Base-by-base conservation (phyloP, 2,888 invertebrate genomes). In the Cantharis rustica region DNA sequence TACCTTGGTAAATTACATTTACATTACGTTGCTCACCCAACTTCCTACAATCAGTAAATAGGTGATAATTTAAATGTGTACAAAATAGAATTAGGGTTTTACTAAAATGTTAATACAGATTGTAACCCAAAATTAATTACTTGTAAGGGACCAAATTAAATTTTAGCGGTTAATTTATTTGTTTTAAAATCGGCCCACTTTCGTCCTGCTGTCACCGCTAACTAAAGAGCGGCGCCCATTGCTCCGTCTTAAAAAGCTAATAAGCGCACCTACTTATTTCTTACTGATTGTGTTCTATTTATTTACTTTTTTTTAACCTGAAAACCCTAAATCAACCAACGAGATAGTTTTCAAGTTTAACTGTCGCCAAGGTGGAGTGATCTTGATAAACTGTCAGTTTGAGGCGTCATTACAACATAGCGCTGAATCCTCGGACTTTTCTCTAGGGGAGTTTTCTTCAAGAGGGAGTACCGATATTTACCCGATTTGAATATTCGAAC, bases 1-100 rank as follows among this genome's bases (percentile, higher is more conserved):
- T 84, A 1, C 88, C 87, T 69, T 87, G 87, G 82, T 90, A 91
- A 75, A 85, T 85, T 3, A 86, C 86, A 3, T 84, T 79, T 1
- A 87, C 83, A 20, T 83, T 81, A 5, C 75, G 79, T 88, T 89
- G 1, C 83, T 80, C 13, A 83, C 83, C 75, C 13, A 72, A 73
- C 62, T 73, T 78, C 23, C 78, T 78, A 69, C 9, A 77, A 72
- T 27, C 13, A 71, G 47, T 15, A 27, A 47, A 47, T 47, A 47
- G 47, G 47, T 47, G 47, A 47, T 47, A 47, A 47, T 47, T 47
- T 47, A 47, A 47, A 47, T 47, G 47, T 47, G 47, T 47, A 47
- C 47, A 47, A 47, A 47, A 47, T 47, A 47, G 47, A 47, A 47
- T 47, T 47, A 47, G 47, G 47, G 47, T n/a, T 47, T n/a, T 47